Evolutionary conservation across 1,140 invertebrate genomes (phyloP).

Genomic region (Drosophila nikananu): DNA sequence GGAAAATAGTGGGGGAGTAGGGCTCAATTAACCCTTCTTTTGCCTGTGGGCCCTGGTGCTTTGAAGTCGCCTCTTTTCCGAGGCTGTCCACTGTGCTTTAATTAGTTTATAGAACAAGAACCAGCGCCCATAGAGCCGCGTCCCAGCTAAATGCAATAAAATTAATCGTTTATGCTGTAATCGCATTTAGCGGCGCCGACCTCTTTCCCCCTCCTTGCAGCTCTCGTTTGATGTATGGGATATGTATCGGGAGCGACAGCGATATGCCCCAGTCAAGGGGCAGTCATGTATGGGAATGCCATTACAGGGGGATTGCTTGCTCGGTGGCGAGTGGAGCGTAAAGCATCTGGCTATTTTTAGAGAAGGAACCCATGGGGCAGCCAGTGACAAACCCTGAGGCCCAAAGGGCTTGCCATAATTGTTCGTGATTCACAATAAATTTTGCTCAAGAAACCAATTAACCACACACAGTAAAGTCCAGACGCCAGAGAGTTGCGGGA

Average conservation of each 20-base stretch:
- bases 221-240: slow-evolving; percentile 35
- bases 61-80: slow-evolving; percentile 43
- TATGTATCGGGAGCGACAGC: slow-evolving; percentile 26
- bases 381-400: background rate
- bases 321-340: slow-evolving; percentile 56
- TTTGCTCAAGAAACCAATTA: slow-evolving; percentile 50
- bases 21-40: slow-evolving; percentile 75
- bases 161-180: slow-evolving; percentile 79
- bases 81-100: slow-evolving; percentile 61
- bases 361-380: background rate
- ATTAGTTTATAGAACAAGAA: slow-evolving; percentile 69
- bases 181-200: slow-evolving; percentile 61
- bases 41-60: slow-evolving; percentile 7
- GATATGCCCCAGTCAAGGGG: slow-evolving; percentile 40
- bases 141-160: slow-evolving; percentile 65
- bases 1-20: background rate
- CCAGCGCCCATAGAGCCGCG: background rate
- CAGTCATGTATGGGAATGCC: slow-evolving; percentile 75
- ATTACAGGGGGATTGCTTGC: slow-evolving; percentile 62
- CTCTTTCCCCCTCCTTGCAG: background rate
- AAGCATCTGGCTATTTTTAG: slow-evolving; percentile 60
- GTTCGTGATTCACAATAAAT: slow-evolving; percentile 13
- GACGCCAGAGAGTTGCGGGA: background rate
- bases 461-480: slow-evolving; percentile 45
- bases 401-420: slow-evolving; percentile 14